These are phyloP conservation scores for Lepidostoma basale DNA, from an alignment of 1,140 invertebrate genomes.

Conservation along the genomic window DNA sequence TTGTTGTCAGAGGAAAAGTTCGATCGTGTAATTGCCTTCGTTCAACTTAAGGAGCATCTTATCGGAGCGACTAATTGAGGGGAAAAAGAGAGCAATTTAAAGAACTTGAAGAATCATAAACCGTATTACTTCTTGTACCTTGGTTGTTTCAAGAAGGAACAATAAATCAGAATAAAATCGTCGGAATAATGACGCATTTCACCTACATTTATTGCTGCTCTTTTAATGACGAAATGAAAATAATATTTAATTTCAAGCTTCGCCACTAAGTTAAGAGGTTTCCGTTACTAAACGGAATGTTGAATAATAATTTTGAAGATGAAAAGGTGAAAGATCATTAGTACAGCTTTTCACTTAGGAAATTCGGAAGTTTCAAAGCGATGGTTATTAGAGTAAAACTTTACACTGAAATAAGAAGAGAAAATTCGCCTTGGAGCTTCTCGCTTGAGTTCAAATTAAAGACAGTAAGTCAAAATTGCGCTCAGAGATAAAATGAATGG, in stretches of 20 bases:
- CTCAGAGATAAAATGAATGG: background rate
- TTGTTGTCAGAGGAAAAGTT: background rate
- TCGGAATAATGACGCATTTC: background rate
- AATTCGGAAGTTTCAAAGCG: constrained; percentile 16
- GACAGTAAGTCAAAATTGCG: constrained; percentile 10
- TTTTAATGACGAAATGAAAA: background rate
- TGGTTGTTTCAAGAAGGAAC: background rate
- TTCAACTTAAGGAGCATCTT: background rate
- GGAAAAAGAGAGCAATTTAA: background rate
- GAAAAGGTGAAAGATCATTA: constrained; percentile 30
- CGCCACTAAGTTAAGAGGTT: background rate
- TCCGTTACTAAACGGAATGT: constrained; percentile 14
- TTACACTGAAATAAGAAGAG: constrained; percentile 23
- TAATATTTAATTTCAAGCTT: background rate
- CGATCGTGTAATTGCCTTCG: background rate
- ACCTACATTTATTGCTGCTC: background rate
- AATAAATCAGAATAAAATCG: background rate
- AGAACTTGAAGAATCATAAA: background rate
- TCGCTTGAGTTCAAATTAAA: constrained; percentile 18
- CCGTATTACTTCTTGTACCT: background rate
- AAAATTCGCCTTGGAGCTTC: constrained; percentile 4
- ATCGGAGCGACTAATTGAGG: background rate
- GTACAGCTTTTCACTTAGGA: constrained; percentile 21
- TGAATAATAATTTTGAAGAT: constrained; percentile 25
- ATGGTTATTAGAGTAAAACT: constrained; percentile 30